Evolutionary conservation across 2,113 vertebrate species (phyloP).

Genomic region (Azemiops feae): DNA sequence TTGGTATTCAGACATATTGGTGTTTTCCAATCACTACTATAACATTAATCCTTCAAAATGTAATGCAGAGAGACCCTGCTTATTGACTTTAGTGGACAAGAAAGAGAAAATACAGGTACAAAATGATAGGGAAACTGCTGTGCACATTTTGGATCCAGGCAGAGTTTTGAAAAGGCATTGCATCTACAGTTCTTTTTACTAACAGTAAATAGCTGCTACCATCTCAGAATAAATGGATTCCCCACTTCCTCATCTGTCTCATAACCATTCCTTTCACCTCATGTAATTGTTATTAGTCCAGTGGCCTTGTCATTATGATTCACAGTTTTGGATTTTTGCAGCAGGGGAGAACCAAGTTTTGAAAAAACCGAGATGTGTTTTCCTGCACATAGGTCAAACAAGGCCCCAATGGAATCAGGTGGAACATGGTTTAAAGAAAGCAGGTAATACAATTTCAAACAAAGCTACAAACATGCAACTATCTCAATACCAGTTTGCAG

Average conservation of each 20-base stretch:
- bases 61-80: background rate
- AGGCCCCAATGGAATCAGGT: background rate
- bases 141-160: background rate
- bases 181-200: background rate
- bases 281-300: background rate
- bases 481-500: background rate
- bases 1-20: background rate
- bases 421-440: background rate
- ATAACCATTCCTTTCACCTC: background rate
- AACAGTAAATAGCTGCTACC: background rate
- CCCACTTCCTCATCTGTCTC: background rate
- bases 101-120: background rate
- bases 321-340: background rate
- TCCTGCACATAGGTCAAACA: background rate
- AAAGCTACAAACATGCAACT: background rate
- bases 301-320: background rate
- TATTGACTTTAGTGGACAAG: background rate
- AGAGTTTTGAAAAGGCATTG: background rate
- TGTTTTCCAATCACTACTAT: background rate
- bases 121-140: background rate
- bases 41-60: background rate
- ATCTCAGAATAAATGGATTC: background rate
- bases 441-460: background rate
- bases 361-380: background rate
- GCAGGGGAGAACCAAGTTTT: background rate